A percentile compares a stretch with the other conserved stretches of the same genome.
These are phyloP conservation scores for Apteryx mantelli DNA, from an alignment of 2,113 vertebrate genomes.

Conservation along the genomic window DNA sequence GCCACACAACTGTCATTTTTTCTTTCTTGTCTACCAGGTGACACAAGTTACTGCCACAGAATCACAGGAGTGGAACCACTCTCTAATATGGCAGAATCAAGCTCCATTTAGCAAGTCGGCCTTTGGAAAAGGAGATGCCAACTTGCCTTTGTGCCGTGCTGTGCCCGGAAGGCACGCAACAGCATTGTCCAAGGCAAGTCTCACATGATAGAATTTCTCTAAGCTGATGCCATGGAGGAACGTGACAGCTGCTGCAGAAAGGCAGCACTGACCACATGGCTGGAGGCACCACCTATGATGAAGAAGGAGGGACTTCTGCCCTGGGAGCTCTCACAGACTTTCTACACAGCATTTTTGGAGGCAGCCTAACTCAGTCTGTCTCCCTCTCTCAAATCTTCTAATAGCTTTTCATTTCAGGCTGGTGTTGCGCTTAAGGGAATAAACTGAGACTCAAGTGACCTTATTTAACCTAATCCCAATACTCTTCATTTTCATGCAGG, in stretches of 20 bases:
- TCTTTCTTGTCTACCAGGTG: not conserved
- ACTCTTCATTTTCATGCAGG: not conserved
- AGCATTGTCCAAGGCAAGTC: not conserved
- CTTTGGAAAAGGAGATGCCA: not conserved
- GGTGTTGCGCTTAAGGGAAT: not conserved
- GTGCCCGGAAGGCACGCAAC: accelerated
- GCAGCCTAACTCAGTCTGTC: not conserved
- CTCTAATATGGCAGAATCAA: not conserved
- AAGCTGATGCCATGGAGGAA: not conserved
- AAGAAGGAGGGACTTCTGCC: not conserved
- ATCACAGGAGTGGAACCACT: not conserved
- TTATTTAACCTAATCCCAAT: not conserved
- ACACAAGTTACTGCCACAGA: not conserved
- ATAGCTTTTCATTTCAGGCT: not conserved
- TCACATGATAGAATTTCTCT: not conserved
- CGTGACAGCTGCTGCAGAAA: not conserved
- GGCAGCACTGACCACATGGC: not conserved
- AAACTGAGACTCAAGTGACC: not conserved
- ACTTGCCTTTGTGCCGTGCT: not conserved
- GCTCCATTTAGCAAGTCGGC: not conserved
- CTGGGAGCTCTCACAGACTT: not conserved
- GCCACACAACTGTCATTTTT: not conserved
- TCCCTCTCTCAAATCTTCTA: not conserved
- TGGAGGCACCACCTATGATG: not conserved
- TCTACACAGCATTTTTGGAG: not conserved